Evolutionary conservation across 2,113 vertebrate species (phyloP), one percentile per base, ranked within the genome.

Genomic region (Spermophilus dauricus): DNA sequence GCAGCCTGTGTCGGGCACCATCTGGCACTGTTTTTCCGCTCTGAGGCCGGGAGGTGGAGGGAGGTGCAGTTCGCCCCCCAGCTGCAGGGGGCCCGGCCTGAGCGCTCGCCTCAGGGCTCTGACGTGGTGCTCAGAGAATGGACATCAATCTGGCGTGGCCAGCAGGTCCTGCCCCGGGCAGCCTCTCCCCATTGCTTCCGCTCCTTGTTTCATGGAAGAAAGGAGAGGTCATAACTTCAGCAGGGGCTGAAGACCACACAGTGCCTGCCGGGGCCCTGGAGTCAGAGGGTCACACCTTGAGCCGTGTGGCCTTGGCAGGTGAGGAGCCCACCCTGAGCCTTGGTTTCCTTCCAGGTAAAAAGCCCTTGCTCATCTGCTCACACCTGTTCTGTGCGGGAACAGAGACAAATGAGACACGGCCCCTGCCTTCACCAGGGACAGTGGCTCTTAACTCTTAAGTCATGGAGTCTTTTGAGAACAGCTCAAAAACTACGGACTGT

Each of bases 21-120:
- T 95, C 97, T 97, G 96, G 95, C 65, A 26, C 85, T 97, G 86
- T 94, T 97, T 95, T 98, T 89, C 92, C 0, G 0, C 86, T 67
- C 91, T 0, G 24, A 37, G 83, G 91, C 70, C 88, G 67, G 80
- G 70, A 86, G 80, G 45, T 45, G 45, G 45, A 45, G 45, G 45
- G 45, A 45, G 45, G 1, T 45, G 45, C 45, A 45, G 45, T 45
- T 45, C 45, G 1, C 8, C 45, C 45, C 7, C 69, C 80, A 95
- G 86, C 92, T 91, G 77, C 42, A 26, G 5, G 0, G 48, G 61
- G 86, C 94, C 91, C 92, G 86, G 83, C 67, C 18, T 24, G 3
- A 56, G 45, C 17, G 8, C 30, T 1, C 8, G 24, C 22, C 5
- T 14, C 72, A 13, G 12, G 30, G 69, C 45, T 37, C 69, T 42